A percentile compares a stretch with the other conserved stretches of the same genome.
Evolutionary conservation across 2,888 invertebrate genomes (phyloP).

Genomic region (Stenurella melanura): DNA sequence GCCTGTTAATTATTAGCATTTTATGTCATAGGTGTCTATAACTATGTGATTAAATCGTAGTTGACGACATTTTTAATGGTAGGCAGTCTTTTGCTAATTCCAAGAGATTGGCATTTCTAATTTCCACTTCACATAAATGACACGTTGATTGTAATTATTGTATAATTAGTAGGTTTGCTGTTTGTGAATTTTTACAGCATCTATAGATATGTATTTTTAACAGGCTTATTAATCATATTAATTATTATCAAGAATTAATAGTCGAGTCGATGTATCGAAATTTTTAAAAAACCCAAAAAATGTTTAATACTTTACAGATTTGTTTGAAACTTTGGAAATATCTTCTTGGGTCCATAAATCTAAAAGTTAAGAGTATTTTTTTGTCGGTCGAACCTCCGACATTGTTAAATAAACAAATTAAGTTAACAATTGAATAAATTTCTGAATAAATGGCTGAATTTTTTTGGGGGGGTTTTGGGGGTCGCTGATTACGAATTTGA

Average conservation of each 20-base stretch:
- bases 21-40: neutral
- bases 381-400: too few species aligned
- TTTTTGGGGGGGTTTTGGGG: too few species aligned
- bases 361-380: too few species aligned
- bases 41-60: neutral
- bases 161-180: neutral
- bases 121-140: neutral
- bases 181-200: neutral
- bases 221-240: neutral
- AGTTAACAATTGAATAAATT: too few species aligned
- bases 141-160: neutral
- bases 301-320: too few species aligned
- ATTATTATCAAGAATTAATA: neutral
- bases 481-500: too few species aligned
- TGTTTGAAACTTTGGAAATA: too few species aligned
- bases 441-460: too few species aligned
- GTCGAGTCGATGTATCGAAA: too few species aligned
- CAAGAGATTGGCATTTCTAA: constrained; percentile 2
- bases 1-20: neutral
- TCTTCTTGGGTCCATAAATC: too few species aligned
- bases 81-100: neutral
- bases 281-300: too few species aligned
- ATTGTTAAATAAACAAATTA: too few species aligned
- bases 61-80: constrained; percentile 20
- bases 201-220: neutral